Percentiles rank a stretch among this genome's conserved stretches.
These are phyloP conservation scores for Falco cherrug DNA, from an alignment of 2,797 vertebrate genomes.

Conservation along the genomic window DNA sequence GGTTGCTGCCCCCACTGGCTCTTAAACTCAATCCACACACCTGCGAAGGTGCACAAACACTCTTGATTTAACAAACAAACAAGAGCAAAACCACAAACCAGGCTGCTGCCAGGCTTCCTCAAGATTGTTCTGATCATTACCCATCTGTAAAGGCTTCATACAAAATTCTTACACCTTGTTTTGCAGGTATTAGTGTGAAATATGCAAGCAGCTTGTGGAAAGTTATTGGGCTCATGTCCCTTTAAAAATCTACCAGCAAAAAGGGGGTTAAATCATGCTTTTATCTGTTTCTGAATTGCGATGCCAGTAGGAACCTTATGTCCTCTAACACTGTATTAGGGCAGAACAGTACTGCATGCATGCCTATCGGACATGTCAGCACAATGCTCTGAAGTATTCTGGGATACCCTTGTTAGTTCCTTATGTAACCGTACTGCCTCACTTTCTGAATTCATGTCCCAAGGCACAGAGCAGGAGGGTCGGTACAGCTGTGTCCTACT, in stretches of 20 bases:
- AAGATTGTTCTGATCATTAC: background rate
- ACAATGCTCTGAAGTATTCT: slow-evolving; percentile 26
- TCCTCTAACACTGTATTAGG: background rate
- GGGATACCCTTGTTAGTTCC: slow-evolving; percentile 28
- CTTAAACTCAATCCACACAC: background rate
- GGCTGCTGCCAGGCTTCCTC: background rate
- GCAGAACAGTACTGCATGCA: background rate
- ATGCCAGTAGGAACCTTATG: background rate
- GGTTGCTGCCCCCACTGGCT: background rate
- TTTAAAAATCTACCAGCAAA: background rate
- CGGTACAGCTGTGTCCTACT: slow-evolving; percentile 37
- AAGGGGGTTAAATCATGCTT: background rate
- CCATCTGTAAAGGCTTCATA: background rate
- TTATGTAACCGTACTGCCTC: slow-evolving; percentile 22
- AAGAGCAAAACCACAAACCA: background rate
- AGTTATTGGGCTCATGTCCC: background rate
- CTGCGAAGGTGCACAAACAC: background rate
- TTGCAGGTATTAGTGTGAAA: background rate
- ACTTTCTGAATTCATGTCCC: slow-evolving; percentile 38
- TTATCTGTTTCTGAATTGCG: background rate
- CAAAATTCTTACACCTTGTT: background rate
- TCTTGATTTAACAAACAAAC: background rate
- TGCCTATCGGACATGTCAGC: background rate
- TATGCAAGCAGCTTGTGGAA: background rate
- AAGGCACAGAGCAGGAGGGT: slow-evolving; percentile 7